These are phyloP conservation scores for Aphodius sticticus DNA, from an alignment of 2,888 invertebrate species.

Conservation along the genomic window DNA sequence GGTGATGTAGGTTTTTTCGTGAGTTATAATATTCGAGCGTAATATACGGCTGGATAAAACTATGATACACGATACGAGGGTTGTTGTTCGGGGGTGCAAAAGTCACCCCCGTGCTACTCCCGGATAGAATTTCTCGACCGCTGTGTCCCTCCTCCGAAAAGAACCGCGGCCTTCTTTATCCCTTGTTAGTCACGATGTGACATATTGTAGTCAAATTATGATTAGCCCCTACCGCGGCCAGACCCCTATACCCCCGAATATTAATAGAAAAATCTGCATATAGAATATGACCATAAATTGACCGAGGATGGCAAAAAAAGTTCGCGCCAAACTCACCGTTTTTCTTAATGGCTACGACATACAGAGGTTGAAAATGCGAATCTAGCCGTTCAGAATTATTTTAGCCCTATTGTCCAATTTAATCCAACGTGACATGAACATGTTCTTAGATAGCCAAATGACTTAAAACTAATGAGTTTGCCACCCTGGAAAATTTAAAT, in stretches of 20 bases:
- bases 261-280: conserved; percentile 39
- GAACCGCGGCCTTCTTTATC: conserved; percentile 25
- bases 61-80: neutral
- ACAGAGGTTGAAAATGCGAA: no score
- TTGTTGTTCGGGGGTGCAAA: neutral
- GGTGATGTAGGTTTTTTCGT: no score
- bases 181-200: conserved; percentile 46
- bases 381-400: no score
- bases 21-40: neutral
- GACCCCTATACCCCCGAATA: conserved; percentile 22
- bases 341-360: no score
- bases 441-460: no score
- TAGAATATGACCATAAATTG: conserved; percentile 9
- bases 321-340: no score
- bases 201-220: conserved; percentile 46
- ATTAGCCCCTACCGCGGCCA: conserved; percentile 34
- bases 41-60: neutral
- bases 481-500: no score
- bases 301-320: no score
- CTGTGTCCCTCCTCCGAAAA: conserved; percentile 18
- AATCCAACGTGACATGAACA: no score
- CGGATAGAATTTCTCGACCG: neutral
- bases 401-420: no score
- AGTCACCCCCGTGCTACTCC: neutral
- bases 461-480: no score